Evolutionary conservation across 2,888 invertebrate genomes (phyloP), one percentile per base, ranked within the genome.

Genomic region (Congeria kusceri): DNA sequence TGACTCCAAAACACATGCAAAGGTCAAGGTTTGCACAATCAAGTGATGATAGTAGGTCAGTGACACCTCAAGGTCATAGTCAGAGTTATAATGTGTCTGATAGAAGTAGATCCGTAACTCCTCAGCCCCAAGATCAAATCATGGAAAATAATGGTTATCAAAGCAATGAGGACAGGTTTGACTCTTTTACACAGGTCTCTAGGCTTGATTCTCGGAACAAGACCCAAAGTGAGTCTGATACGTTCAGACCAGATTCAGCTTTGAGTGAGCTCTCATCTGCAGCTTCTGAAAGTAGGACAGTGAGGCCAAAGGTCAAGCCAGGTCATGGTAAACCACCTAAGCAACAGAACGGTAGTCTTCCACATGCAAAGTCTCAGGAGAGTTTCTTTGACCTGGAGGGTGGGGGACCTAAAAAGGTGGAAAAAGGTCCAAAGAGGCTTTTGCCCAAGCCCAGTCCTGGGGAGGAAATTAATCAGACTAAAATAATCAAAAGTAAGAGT

Each of bases 401-500:
- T 18, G 77, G 68, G 11, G 75, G 62, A 23, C 65, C 65, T 47
- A 83, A 78, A 62, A 84, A 78, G 49, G 47, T 71, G 27, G 88
- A 87, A 58, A 88, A 87, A 65, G 84, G 82, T 66, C 84, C 87
- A 46, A 90, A 90, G 69, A 80, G 89, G 27, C 78, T 90, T 32
- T 83, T 90, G 15, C 89, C 90, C 27, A 87, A 88, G 73, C 89
- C 89, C 25, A 83, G 80, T 64, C 57, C 82, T 23, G 66, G 67
- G 0, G 88, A 88, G 20, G 77, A 68, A 7, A 39, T 39, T 39
- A 84, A 77, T 57, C 84, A 87, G 28, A 82, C 87, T n/a, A 87
- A 89, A 62, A 86, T 86, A 57, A 77, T 89, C n/a, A 89, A 88
- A 77, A 88, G 89, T 79, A 90, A 89, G 73, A 89, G 88, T 72